Conservation (phyloP, 2,888 invertebrate species). For the Patella caerulea region DNA sequence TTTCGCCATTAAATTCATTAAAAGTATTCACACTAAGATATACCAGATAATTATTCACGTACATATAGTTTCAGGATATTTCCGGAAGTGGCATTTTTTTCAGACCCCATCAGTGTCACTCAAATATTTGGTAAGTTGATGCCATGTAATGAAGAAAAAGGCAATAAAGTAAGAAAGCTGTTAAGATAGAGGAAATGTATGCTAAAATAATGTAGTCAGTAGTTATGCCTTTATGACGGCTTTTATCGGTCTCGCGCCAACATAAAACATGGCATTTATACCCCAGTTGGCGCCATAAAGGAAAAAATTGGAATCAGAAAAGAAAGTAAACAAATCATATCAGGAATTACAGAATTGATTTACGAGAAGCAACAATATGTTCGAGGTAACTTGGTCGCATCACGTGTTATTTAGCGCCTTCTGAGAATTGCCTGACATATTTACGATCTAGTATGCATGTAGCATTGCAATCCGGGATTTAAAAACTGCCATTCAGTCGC, state of each 20-base stretch:
- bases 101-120: constrained; percentile 7
- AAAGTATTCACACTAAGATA: too few species aligned
- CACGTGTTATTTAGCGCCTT: neutral
- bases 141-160: neutral
- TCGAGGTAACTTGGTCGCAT: constrained; percentile 5
- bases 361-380: constrained; percentile 7
- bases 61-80: neutral
- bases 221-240: constrained; percentile 3
- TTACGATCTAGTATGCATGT: neutral
- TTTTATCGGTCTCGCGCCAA: neutral
- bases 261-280: constrained; percentile 11
- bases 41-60: too few species aligned
- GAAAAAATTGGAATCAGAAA: constrained; percentile 9
- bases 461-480: too few species aligned
- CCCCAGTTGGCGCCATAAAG: constrained; percentile 10
- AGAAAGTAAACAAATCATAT: constrained; percentile 9
- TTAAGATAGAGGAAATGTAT: constrained; percentile 1
- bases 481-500: too few species aligned
- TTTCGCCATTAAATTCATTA: too few species aligned
- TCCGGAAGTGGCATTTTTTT: neutral
- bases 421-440: constrained; percentile 1
- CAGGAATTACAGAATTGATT: neutral
- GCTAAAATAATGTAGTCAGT: neutral
- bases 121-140: constrained; percentile 2
- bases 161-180: constrained; percentile 1